Evolutionary conservation across 2,113 vertebrate species (phyloP).

Genomic region (Corythornis madagascariensis): DNA sequence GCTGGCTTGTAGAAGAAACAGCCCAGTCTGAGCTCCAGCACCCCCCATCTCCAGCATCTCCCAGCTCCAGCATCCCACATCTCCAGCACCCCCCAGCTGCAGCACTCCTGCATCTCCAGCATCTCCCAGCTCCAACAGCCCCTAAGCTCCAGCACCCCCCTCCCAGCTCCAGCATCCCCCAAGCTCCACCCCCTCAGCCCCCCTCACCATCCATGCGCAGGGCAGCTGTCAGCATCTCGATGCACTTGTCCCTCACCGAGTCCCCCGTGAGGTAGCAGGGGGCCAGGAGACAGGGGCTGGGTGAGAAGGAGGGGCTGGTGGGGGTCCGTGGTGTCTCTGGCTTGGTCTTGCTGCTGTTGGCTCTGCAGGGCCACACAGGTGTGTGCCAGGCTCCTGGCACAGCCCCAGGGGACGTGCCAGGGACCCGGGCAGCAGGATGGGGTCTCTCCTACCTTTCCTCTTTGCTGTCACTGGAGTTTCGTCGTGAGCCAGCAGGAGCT

Average conservation of each 20-base stretch:
- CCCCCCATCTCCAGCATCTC: neutral
- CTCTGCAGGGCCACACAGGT: conserved; percentile 35
- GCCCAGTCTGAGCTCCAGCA: neutral
- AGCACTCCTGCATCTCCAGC: neutral
- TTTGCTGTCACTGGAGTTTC: conserved; percentile 73
- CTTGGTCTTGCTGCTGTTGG: conserved; percentile 79
- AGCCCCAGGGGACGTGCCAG: accelerated
- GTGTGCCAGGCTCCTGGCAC: accelerated
- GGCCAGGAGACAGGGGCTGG: conserved; percentile 68
- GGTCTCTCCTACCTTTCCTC: conserved; percentile 76
- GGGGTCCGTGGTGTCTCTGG: conserved; percentile 80
- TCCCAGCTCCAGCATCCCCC: neutral
- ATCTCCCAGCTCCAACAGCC: neutral
- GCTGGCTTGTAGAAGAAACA: neutral
- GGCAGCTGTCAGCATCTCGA: conserved; percentile 90
- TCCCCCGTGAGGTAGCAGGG: conserved; percentile 87
- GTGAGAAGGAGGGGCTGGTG: conserved; percentile 79
- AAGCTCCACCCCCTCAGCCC: no score
- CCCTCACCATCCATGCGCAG: conserved; percentile 87
- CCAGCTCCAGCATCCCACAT: neutral
- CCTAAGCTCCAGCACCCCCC: neutral
- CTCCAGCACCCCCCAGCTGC: neutral
- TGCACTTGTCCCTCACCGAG: conserved; percentile 92
- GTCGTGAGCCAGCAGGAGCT: conserved; percentile 65
- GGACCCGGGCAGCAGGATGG: accelerated